Base-by-base conservation (phyloP, 1,140 invertebrate species). In the Drosophila bifasciata region DNA sequence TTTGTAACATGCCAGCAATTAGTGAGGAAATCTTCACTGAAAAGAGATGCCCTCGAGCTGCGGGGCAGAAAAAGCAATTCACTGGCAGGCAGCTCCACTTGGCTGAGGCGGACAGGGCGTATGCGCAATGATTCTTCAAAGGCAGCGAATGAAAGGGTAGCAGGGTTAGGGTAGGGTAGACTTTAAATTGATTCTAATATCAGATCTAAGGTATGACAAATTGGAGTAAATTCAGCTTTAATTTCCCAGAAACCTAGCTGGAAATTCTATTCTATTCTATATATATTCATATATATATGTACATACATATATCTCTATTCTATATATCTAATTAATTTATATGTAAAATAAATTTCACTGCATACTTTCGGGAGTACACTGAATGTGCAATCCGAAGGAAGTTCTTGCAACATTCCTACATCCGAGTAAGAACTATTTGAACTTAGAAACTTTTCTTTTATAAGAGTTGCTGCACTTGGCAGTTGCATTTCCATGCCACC, bases 1-100 rank as follows among this genome's bases (percentile, higher is more conserved):
- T 60, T 61, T 51, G 63, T 61, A 63, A 62, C 58, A 76, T 76
- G 58, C 66, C 49, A 46, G 76, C 81, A 85, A 85, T 86, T 76
- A 85, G 72, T 64, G 62, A 21, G 55, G 63, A 63, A 72, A 25
- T 53, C 56, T 72, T 72, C 48, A 48, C 67, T 41, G 49, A 28
- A 46, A 57, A 48, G 63, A 56, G 17, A 16, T 15, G 17, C 36
- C 28, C 56, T 48, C 43, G 23, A 39, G 36, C 44, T 36, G 36
- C 46, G 40, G 21, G 52, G 19, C 25, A 25, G 7, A 21, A 4
- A 5, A 4, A 5, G 16, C 15, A 16, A 17, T 32, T 19, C 8
- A 21, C 19, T 28, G 13, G 21, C 8, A 4, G 36, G n/a, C 40
- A n/a, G n/a, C n/a, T n/a, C n/a, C n/a, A 41, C 32, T 36, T 36